These are phyloP conservation scores for Laticauda colubrina DNA, from an alignment of 2,113 vertebrate species.

Conservation along the genomic window DNA sequence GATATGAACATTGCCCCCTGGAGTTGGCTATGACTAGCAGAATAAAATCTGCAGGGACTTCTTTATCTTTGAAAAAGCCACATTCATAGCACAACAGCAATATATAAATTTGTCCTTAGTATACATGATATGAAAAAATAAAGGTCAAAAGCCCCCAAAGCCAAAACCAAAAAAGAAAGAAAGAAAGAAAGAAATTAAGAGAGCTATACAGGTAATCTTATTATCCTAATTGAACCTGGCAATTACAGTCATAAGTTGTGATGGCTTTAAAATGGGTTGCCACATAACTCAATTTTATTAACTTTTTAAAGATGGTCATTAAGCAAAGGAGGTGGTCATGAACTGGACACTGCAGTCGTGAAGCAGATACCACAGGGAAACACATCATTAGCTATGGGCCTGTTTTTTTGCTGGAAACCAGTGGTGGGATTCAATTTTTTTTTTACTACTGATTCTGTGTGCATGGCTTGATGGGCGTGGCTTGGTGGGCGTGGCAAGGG, in stretches of 20 bases:
- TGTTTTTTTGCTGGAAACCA: not conserved
- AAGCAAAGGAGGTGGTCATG: not conserved
- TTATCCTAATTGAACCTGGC: not conserved
- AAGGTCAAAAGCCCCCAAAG: conserved; percentile 62
- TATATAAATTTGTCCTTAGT: not conserved
- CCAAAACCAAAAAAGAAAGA: conserved; percentile 46
- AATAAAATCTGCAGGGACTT: not conserved
- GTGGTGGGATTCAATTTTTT: too few species aligned
- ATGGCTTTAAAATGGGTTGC: not conserved
- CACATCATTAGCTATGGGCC: too few species aligned
- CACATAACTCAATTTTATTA: not conserved
- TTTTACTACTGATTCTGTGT: too few species aligned
- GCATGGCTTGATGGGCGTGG: too few species aligned
- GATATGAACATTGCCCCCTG: not conserved
- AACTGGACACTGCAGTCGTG: not conserved
- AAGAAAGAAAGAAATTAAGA: not conserved
- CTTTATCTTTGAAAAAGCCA: not conserved
- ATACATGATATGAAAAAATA: not conserved
- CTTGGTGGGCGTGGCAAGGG: too few species aligned
- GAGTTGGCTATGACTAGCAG: not conserved
- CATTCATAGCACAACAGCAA: not conserved
- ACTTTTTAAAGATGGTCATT: not conserved
- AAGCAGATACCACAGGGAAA: not conserved
- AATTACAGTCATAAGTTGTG: not conserved
- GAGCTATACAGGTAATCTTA: not conserved